Conservation (phyloP, 1,140 invertebrate species). For the Thaumatotibia leucotreta region DNA sequence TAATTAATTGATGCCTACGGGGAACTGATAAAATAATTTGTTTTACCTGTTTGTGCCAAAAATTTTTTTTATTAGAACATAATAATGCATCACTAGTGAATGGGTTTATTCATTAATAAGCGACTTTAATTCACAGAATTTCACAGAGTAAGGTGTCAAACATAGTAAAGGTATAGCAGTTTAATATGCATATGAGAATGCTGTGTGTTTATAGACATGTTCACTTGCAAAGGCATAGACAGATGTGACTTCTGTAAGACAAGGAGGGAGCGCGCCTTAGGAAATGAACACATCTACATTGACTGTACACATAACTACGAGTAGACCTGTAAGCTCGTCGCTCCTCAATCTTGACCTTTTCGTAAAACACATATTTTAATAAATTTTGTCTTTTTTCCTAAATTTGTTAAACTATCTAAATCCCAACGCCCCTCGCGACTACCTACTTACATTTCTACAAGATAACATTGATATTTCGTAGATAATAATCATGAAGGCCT, state of each 20-base stretch:
- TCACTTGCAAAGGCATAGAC: not conserved
- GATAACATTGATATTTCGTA: conserved; percentile 6
- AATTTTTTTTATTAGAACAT: no score
- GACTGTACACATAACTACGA: not conserved
- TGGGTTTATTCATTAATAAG: no score
- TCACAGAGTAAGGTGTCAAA: no score
- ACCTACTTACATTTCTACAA: not conserved
- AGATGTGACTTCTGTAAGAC: not conserved
- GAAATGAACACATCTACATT: not conserved
- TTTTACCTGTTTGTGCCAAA: not conserved
- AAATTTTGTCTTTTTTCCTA: not conserved
- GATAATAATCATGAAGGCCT: not conserved
- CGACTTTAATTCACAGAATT: no score
- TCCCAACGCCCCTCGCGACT: not conserved
- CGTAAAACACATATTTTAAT: not conserved
- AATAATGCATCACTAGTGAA: no score
- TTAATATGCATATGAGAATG: no score
- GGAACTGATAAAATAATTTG: not conserved
- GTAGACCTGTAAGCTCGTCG: not conserved
- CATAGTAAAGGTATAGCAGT: no score
- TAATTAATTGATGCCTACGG: not conserved
- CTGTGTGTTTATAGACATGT: not conserved
- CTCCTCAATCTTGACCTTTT: not conserved
- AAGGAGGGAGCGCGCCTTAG: not conserved
- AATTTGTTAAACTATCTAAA: conserved; percentile 12